These are phyloP conservation scores for Acomys russatus DNA, from an alignment of 2,797 vertebrate genomes.

Conservation along the genomic window DNA sequence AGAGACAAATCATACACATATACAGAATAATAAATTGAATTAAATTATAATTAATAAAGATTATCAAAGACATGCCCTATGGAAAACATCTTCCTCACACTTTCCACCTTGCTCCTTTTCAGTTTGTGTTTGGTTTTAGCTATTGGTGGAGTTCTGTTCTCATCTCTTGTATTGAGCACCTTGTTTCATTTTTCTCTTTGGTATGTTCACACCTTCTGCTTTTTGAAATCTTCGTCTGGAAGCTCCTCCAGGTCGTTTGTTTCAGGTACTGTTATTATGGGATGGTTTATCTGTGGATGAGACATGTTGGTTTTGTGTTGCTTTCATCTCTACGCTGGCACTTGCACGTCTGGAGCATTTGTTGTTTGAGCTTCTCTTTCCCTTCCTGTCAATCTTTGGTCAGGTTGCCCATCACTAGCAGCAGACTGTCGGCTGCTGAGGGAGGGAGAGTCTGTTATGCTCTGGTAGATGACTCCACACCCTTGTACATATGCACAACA, in stretches of 20 bases:
- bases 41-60: neutral
- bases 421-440: too few species aligned
- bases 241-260: neutral
- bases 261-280: neutral
- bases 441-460: too few species aligned
- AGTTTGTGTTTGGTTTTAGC: neutral
- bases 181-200: neutral
- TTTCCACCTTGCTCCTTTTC: neutral
- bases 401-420: neutral
- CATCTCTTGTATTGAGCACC: neutral
- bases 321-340: too few species aligned
- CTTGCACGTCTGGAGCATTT: neutral
- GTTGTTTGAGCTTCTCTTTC: neutral
- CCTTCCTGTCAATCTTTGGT: neutral
- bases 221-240: neutral
- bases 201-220: neutral
- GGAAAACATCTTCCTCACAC: neutral
- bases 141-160: neutral
- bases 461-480: neutral
- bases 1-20: neutral
- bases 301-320: neutral
- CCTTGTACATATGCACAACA: neutral
- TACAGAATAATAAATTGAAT: neutral
- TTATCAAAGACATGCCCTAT: neutral
- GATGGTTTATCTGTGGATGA: neutral